Evolutionary conservation across 2,888 invertebrate species (phyloP).

Genomic region (Oligia strigilis): DNA sequence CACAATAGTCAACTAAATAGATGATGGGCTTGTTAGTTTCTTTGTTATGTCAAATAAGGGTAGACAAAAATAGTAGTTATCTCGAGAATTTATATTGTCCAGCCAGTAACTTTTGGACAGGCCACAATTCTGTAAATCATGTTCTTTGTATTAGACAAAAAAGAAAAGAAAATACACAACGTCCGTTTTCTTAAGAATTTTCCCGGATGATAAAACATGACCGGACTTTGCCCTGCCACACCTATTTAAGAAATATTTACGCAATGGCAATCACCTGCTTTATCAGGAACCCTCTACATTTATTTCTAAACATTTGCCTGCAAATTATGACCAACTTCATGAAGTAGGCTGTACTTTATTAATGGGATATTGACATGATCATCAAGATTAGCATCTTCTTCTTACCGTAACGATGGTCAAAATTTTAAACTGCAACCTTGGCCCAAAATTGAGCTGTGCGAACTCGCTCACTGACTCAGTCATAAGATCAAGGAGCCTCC

Average conservation of each 20-base stretch:
- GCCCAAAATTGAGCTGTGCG: neutral
- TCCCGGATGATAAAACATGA: neutral
- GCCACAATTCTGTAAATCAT: slow-evolving; percentile 17
- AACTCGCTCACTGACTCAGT: neutral
- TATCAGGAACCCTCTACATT: neutral
- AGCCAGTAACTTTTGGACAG: slow-evolving; percentile 5
- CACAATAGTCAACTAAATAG: slow-evolving; percentile 40
- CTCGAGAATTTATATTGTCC: slow-evolving; percentile 21
- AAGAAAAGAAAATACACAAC: neutral
- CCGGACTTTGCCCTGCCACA: too few relatives aligned
- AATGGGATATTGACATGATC: neutral
- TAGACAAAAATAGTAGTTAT: slow-evolving; percentile 27
- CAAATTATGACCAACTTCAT: neutral
- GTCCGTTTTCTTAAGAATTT: neutral
- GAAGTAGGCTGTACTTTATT: neutral
- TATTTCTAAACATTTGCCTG: neutral
- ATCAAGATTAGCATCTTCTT: neutral
- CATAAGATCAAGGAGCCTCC: neutral
- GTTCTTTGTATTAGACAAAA: slow-evolving; percentile 16
- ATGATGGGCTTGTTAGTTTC: slow-evolving; percentile 44
- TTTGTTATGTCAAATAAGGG: slow-evolving; percentile 40
- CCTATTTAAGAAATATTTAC: neutral
- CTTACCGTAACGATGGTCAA: neutral
- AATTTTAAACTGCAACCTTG: neutral
- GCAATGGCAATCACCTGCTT: neutral